Base-by-base conservation (phyloP, 1,140 invertebrate species). In the Aphaenogaster ashmeadi region DNA sequence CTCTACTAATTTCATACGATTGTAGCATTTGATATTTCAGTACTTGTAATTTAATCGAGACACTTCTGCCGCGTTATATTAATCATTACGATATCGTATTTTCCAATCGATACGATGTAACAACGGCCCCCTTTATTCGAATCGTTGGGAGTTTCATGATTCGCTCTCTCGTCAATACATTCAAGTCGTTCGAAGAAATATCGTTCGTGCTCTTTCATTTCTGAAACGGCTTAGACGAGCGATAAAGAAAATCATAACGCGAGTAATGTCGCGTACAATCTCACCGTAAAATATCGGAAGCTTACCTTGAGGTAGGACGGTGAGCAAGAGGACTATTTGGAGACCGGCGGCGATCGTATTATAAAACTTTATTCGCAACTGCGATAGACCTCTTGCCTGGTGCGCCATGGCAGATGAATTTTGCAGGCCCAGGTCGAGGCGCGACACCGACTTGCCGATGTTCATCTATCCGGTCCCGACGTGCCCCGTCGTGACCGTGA, bases 281-380 rank as follows among this genome's bases (percentile, higher is more conserved):
- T 69, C 66, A 21, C 38, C 21, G 52, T 81, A 81, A 67, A 85
- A 67, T 67, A 87, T 56, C 58, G 67, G 44, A 69, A 75, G 86
- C 92, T 93, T 90, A 95, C 94, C 94, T 94, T 91, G 93, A 88
- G 93, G 93, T 89, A 95, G 87, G 85, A 95, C 89, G 88, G 91
- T 90, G 88, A 95, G 91, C 79, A 95, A 86, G 56, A 94, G 87
- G 84, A 92, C 80, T 90, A 95, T 91, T 87, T 92, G 91, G 64
- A 93, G 77, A 66, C 72, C 54, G 80, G 90, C 84, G 87, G 84
- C 91, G 87, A 93, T 75, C 71, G 91, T 89, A 60, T 58, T 74
- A 91, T 90, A 94, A 86, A 92, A 88, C 60, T 91, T 91, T 83
- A 84, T 92, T 79, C 89, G 90, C 89, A 89, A 78, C 77, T 67